Evolutionary conservation across 2,113 vertebrate genomes (phyloP).

Genomic region (Microtus ochrogaster): DNA sequence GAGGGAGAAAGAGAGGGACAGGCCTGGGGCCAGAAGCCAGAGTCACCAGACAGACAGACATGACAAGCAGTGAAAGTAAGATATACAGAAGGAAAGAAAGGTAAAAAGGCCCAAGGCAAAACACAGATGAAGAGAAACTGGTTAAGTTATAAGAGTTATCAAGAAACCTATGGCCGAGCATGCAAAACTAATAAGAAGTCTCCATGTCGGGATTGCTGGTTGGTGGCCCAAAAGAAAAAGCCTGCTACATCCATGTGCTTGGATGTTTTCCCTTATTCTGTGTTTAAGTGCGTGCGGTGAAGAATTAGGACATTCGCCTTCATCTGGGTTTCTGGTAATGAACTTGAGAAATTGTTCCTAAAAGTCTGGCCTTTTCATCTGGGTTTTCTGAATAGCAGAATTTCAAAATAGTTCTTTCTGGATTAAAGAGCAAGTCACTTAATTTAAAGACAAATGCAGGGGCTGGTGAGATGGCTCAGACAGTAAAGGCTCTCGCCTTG

Average conservation of each 20-base stretch:
- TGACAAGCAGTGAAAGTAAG: not conserved
- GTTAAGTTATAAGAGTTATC: not conserved
- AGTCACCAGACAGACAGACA: not conserved
- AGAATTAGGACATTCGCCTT: not conserved
- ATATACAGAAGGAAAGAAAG: not conserved
- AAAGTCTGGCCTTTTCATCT: not conserved
- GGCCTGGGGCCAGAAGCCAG: not conserved
- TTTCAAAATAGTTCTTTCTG: not conserved
- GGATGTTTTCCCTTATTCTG: too few species aligned
- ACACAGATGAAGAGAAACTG: not conserved
- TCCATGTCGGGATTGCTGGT: not conserved
- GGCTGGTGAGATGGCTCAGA: not conserved
- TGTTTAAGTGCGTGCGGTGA: not conserved
- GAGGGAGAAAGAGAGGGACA: not conserved
- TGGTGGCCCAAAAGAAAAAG: not conserved
- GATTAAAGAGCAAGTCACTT: not conserved
- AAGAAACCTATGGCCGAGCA: not conserved
- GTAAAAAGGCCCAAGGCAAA: not conserved
- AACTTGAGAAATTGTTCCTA: too few species aligned
- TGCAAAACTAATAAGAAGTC: not conserved
- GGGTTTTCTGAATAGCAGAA: not conserved
- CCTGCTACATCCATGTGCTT: not conserved
- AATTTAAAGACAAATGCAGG: not conserved
- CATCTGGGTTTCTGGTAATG: not conserved
- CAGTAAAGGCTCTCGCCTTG: not conserved